A percentile compares a stretch with the other conserved stretches of the same genome.
phyloP scores from a whole-genome alignment of 2,113 vertebrate genomes.

The Micronycteris hirsuta region DNA sequence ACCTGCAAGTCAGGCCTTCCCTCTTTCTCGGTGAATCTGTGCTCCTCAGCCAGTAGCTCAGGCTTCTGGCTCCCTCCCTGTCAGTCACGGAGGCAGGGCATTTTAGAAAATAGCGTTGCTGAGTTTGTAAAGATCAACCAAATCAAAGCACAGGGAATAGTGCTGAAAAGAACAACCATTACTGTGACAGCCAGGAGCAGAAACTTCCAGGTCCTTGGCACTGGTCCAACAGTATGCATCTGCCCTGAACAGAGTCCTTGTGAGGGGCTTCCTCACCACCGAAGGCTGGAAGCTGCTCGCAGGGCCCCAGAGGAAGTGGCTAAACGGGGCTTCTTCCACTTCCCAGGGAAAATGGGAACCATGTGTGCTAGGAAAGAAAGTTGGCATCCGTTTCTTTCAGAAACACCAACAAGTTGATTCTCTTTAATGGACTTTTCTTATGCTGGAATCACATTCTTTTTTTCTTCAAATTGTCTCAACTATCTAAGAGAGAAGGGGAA shows the following conservation, averaged over 20 bases:
- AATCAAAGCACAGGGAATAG: background rate
- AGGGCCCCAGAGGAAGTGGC: background rate
- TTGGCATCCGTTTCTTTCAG: background rate
- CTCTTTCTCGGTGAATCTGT: rapidly evolving
- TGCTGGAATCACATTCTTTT: background rate
- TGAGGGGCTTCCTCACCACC: background rate
- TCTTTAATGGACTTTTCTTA: background rate
- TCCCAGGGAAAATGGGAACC: background rate
- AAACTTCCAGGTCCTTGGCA: background rate
- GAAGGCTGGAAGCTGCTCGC: background rate
- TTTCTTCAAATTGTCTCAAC: background rate
- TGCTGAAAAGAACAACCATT: background rate
- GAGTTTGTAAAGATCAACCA: background rate
- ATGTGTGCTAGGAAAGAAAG: background rate
- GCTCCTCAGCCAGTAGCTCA: rapidly evolving
- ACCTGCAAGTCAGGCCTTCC: background rate
- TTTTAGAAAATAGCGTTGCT: background rate
- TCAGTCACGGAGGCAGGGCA: rapidly evolving
- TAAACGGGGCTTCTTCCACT: too few relatives aligned
- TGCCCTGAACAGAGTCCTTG: rapidly evolving
- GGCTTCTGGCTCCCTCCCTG: background rate
- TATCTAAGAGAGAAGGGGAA: background rate
- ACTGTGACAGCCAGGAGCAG: background rate
- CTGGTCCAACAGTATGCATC: background rate
- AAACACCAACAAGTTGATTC: background rate